A percentile compares a stretch with the other conserved stretches of the same genome.
These are phyloP conservation scores for Dioctria rufipes DNA, from an alignment of 2,888 invertebrate genomes.

Conservation along the genomic window DNA sequence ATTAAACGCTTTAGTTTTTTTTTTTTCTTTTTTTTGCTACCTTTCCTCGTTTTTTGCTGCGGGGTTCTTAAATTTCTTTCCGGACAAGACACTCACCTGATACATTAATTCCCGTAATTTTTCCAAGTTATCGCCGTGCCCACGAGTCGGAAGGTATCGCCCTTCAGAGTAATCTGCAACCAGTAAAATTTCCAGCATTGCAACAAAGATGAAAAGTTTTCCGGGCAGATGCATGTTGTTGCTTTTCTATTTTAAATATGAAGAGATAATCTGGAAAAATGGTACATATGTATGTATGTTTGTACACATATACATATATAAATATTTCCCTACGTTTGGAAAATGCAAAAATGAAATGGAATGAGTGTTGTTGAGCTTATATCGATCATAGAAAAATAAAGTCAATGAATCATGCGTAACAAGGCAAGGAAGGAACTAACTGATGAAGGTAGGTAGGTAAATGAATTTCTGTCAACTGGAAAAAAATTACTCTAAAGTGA, in stretches of 20 bases:
- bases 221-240: conserved; percentile 61
- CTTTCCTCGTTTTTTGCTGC: not conserved
- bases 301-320: no score
- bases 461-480: no score
- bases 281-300: no score
- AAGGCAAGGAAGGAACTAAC: no score
- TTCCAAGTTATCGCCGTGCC: conserved; percentile 73
- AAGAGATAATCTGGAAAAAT: not conserved
- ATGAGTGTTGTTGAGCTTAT: no score
- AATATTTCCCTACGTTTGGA: not conserved
- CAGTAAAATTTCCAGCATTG: conserved; percentile 61
- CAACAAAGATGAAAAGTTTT: conserved; percentile 58
- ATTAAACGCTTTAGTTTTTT: no score
- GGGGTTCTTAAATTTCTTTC: conserved; percentile 20
- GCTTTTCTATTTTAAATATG: not conserved
- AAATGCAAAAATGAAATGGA: no score
- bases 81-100: conserved; percentile 72
- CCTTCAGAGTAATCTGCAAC: conserved; percentile 67
- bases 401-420: no score
- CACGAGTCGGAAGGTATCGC: conserved; percentile 73
- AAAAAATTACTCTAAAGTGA: no score
- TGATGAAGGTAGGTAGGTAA: no score
- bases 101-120: conserved; percentile 74
- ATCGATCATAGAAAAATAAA: no score
- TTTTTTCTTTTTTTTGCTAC: no score